Base-by-base conservation (phyloP, 2,888 invertebrate genomes). In the Cheilosia vulpina region DNA sequence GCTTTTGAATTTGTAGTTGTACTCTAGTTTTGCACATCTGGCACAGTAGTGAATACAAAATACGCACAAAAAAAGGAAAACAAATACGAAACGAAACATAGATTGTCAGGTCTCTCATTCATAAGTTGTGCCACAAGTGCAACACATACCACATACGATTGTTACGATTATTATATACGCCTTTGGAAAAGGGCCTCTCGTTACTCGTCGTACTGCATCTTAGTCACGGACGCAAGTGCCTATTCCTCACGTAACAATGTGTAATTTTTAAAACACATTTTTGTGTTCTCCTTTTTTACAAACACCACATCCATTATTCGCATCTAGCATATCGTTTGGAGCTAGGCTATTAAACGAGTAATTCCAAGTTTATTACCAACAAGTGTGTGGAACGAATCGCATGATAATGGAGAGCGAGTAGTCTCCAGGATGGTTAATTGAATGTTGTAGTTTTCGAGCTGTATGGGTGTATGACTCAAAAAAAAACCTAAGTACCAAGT, bases 311-410 rank as follows among this genome's bases (percentile, higher is more conserved):
- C 53, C 53, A 75, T 34, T 27, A 27, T 27, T 69, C 24, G 57
- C 52, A 69, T 68, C 77, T 55, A 47, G n/a, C 66, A 57, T 52
- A 55, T 50, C 21, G 68, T 47, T 78, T 34, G 9, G 65, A 71
- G 66, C 55, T 80, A 47, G 80, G 65, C 62, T 76, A 85, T 80
- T 77, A 81, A 76, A 77, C 58, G 60, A 81, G 50, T 38, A 72
- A 66, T 81, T 81, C 71, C 47, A 50, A 63, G 62, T 85, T 85
- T 81, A 85, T 77, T 81, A 58, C 81, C 57, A 50, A 72, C 80
- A 85, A 85, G 81, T 77, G 85, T 85, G 85, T 77, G 85, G 81
- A 85, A 81, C 85, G 68, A 85, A 85, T 81, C 68, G 72, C 72
- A 63, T 50, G 19, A 72, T 72, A 72, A 13, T 68, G 85, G 62